Evolutionary conservation across 2,797 vertebrate genomes (phyloP).

Genomic region (Poeciliopsis turneri): DNA sequence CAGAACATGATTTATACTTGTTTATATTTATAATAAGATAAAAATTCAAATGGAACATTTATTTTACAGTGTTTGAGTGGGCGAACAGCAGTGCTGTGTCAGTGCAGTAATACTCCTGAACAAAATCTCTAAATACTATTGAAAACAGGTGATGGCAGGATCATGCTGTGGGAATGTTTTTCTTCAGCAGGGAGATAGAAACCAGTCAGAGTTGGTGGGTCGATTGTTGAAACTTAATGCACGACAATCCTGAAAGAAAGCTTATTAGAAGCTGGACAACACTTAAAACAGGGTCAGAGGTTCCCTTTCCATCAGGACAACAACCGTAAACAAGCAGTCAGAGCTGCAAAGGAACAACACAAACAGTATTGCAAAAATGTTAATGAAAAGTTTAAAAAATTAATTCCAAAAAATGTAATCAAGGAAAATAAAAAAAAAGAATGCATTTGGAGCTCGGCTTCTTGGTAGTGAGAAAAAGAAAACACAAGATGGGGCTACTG

Average conservation of each 20-base stretch:
- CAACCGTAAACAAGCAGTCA: background rate
- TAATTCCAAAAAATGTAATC: background rate
- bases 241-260: background rate
- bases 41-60: background rate
- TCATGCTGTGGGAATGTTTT: background rate
- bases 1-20: background rate
- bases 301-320: background rate
- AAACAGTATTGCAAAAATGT: background rate
- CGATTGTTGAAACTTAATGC: background rate
- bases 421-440: background rate
- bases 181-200: background rate
- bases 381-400: background rate
- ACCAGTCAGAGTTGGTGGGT: background rate
- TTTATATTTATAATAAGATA: background rate
- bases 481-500: conserved; percentile 54
- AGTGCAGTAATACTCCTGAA: background rate
- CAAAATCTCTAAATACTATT: background rate
- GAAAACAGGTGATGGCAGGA: background rate
- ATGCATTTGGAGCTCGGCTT: background rate
- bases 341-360: background rate
- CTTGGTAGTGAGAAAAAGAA: conserved; percentile 24
- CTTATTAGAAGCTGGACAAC: background rate
- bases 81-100: background rate
- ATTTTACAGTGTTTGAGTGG: background rate
- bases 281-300: background rate